phyloP scores from a whole-genome alignment of 2,797 vertebrate genomes.

The Luscinia megarhynchos region DNA sequence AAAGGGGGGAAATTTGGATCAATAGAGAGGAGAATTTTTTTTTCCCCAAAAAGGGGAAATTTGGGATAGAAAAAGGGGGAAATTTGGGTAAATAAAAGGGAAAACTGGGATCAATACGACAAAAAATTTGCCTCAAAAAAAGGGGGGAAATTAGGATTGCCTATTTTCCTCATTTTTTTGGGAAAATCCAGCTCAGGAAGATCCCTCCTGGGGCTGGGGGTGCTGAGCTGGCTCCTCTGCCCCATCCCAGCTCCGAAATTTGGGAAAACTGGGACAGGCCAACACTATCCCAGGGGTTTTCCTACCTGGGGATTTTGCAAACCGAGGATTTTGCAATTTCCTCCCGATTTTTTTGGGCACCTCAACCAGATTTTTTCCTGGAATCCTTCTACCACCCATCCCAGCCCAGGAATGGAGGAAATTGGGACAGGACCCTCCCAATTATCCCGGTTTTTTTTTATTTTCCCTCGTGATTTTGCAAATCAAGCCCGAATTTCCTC shows the following conservation, averaged over 20 bases:
- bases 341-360: background rate
- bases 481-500: too few relatives aligned
- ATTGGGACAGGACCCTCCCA: too few relatives aligned
- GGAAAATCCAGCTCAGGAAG: background rate
- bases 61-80: background rate
- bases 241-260: background rate
- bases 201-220: background rate
- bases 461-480: too few relatives aligned
- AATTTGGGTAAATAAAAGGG: too few relatives aligned
- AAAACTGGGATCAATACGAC: too few relatives aligned
- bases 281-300: background rate
- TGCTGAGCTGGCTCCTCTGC: background rate
- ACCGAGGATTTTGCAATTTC: background rate
- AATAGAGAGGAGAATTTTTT: too few relatives aligned
- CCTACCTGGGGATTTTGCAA: too few relatives aligned
- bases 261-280: background rate
- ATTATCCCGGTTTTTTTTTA: background rate
- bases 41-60: background rate
- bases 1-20: background rate
- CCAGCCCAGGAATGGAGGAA: too few relatives aligned
- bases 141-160: too few relatives aligned
- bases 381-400: too few relatives aligned
- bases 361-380: too few relatives aligned
- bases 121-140: background rate
- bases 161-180: background rate